phyloP scores from a whole-genome alignment of 1,140 invertebrate genomes.

The Capitella teleta region DNA sequence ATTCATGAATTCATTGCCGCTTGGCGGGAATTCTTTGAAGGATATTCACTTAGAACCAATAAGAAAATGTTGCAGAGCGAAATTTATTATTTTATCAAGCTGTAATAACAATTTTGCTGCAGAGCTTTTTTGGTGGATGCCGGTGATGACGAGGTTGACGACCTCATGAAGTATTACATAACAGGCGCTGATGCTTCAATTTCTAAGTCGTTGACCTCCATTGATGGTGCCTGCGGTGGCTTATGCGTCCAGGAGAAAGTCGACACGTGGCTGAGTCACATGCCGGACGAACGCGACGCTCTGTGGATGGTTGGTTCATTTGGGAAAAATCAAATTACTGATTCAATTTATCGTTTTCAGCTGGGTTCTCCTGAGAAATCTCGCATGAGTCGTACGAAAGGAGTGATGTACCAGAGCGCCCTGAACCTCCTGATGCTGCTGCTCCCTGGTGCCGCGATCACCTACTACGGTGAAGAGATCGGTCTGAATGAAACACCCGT shows the following conservation, averaged over 20 bases:
- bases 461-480: conserved; percentile 36
- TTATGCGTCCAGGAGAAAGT: conserved; percentile 8
- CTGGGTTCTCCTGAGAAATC: conserved; percentile 21
- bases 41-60: conserved; percentile 10
- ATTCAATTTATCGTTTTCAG: conserved; percentile 5
- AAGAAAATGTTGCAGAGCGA: conserved; percentile 6
- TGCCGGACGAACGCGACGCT: conserved; percentile 6
- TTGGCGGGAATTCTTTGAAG: conserved; percentile 23
- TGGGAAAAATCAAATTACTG: neutral
- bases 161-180: conserved; percentile 5
- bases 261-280: conserved; percentile 6
- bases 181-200: conserved; percentile 8
- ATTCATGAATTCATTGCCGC: conserved; percentile 45
- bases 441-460: conserved; percentile 25
- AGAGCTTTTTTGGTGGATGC: conserved; percentile 3
- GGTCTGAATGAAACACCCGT: conserved; percentile 21
- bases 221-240: conserved; percentile 10
- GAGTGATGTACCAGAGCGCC: conserved; percentile 16
- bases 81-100: neutral
- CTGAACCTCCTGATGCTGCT: conserved; percentile 27
- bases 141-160: neutral
- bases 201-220: neutral
- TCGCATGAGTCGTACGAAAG: conserved; percentile 16
- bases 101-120: neutral
- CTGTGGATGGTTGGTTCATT: conserved; percentile 15